Conservation (phyloP, 1,140 invertebrate genomes). For the Caenorhabditis brenneri region DNA sequence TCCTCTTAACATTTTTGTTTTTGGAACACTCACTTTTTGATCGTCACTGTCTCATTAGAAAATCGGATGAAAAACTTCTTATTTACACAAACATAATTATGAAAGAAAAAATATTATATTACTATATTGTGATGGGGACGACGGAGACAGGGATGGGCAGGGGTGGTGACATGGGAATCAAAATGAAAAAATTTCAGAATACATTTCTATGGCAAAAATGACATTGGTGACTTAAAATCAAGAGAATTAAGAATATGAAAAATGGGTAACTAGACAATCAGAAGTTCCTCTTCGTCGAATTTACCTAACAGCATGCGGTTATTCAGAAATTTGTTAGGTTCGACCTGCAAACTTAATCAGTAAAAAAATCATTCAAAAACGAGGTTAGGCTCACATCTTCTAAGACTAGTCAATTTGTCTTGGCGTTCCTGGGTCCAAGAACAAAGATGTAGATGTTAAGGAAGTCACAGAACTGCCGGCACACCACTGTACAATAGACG, state of each 20-base stretch:
- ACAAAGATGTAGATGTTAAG: conserved; percentile 59
- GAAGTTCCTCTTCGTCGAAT: not conserved
- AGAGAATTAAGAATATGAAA: not conserved
- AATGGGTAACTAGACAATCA: not conserved
- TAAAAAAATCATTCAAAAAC: not conserved
- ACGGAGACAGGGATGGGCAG: no score
- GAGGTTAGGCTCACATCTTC: not conserved
- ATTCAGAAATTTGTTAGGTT: conserved; percentile 1
- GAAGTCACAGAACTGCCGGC: conserved; percentile 64
- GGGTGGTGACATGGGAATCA: not conserved
- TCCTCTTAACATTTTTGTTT: no score
- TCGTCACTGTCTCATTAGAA: not conserved
- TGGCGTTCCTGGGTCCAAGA: not conserved
- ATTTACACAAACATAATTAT: conserved; percentile 16
- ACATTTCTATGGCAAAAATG: conserved; percentile 21
- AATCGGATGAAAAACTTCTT: conserved; percentile 6
- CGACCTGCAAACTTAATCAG: not conserved
- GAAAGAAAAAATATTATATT: not conserved
- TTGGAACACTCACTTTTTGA: not conserved
- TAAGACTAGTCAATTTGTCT: not conserved
- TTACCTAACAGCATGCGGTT: not conserved
- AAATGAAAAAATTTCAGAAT: not conserved
- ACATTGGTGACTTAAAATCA: no score
- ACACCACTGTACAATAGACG: conserved; percentile 63
- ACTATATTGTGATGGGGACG: not conserved